Conservation (phyloP, 1,140 invertebrate species). For the Sycophaga agraensis region DNA sequence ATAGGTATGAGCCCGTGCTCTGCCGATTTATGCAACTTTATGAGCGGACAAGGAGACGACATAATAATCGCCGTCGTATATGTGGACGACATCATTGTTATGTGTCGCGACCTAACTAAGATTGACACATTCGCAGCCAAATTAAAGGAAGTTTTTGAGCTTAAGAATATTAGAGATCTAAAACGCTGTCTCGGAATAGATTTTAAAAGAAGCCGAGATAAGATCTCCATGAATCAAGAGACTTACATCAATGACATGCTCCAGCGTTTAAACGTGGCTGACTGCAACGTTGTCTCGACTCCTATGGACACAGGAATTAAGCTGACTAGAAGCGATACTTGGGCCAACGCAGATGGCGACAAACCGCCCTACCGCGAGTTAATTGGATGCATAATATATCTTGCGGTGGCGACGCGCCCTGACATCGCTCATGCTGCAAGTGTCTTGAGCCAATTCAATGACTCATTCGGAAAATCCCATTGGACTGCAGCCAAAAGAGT, state of each 20-base stretch:
- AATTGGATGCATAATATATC: constrained; percentile 46
- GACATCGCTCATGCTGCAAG: constrained; percentile 45
- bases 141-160: constrained; percentile 7
- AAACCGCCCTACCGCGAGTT: constrained; percentile 39
- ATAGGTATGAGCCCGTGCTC: not conserved
- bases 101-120: not conserved
- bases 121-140: not conserved
- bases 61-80: not conserved
- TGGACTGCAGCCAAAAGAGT: constrained; percentile 39
- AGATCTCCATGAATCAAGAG: constrained; percentile 15
- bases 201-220: not conserved
- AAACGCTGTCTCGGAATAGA: constrained; percentile 28
- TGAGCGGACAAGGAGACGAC: not conserved
- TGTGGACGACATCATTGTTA: constrained; percentile 2
- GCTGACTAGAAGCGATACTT: not conserved
- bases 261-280: constrained; percentile 30
- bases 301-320: constrained; percentile 24
- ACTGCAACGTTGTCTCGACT: constrained; percentile 36
- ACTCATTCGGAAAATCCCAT: constrained; percentile 25
- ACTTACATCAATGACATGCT: constrained; percentile 23
- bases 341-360: not conserved
- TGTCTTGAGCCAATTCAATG: constrained; percentile 24
- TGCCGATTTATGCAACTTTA: not conserved
- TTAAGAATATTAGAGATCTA: constrained; percentile 24
- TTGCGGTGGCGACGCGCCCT: constrained; percentile 42